Percentiles rank a stretch among this genome's conserved stretches.
phyloP scores from a whole-genome alignment of 2,888 invertebrate genomes.

The Cataglyphis rosenhaueri region DNA sequence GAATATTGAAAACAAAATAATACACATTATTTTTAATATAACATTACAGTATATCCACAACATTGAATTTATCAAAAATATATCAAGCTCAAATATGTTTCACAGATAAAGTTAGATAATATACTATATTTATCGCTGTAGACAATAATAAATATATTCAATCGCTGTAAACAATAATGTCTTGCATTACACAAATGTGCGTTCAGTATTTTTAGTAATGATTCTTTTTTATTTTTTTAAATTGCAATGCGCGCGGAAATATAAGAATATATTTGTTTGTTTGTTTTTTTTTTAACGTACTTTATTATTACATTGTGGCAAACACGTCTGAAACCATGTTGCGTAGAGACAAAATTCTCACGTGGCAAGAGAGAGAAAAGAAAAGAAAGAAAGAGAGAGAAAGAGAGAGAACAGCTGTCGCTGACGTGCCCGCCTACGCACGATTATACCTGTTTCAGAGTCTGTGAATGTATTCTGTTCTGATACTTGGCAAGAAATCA shows the following conservation, averaged over 20 bases:
- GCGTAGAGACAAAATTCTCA: constrained; percentile 71
- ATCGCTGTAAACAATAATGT: background rate
- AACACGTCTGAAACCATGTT: constrained; percentile 60
- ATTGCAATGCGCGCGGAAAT: background rate
- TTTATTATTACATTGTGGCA: constrained; percentile 51
- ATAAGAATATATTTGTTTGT: constrained; percentile 41
- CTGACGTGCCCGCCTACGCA: constrained; percentile 71
- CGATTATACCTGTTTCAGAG: constrained; percentile 66
- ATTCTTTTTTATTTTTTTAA: background rate
- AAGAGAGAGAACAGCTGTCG: constrained; percentile 63
- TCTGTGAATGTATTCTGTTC: constrained; percentile 62
- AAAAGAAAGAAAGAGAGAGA: background rate
- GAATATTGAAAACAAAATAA: background rate
- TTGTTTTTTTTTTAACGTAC: constrained; percentile 60
- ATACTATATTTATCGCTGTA: background rate
- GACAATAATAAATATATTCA: too few relatives aligned
- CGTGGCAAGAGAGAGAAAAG: constrained; percentile 65
- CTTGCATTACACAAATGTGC: background rate
- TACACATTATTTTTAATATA: background rate
- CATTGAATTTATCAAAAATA: background rate
- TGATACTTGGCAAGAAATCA: constrained; percentile 71
- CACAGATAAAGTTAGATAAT: background rate
- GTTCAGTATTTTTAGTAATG: background rate
- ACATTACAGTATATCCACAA: background rate
- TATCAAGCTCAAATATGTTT: background rate